Conservation (phyloP, 2,888 invertebrate genomes). For the Gibbula magus region DNA sequence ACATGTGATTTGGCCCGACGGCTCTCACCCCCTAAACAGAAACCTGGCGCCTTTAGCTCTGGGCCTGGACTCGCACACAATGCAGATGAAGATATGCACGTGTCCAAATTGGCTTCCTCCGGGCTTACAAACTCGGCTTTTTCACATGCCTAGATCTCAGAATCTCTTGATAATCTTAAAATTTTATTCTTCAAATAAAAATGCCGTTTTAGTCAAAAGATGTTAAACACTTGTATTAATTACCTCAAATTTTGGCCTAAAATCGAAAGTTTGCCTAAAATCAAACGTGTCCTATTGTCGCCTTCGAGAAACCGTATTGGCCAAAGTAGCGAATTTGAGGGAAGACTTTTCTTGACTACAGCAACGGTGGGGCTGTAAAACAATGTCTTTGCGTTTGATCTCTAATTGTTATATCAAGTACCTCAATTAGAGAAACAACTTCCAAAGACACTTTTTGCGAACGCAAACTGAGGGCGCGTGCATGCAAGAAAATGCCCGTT, state of each 20-base stretch:
- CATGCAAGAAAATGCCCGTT: not conserved
- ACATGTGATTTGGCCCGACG: too few relatives aligned
- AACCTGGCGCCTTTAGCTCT: too few relatives aligned
- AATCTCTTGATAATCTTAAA: not conserved
- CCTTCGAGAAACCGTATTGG: not conserved
- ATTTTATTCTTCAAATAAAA: slow-evolving; percentile 5
- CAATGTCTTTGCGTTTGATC: not conserved
- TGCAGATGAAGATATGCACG: not conserved
- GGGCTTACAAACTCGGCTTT: not conserved
- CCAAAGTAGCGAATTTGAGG: not conserved
- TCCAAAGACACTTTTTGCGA: not conserved
- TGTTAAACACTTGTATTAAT: slow-evolving; percentile 5
- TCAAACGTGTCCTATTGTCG: not conserved
- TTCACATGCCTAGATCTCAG: not conserved
- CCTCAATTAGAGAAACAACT: not conserved
- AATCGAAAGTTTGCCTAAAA: slow-evolving; percentile 5
- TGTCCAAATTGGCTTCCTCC: not conserved
- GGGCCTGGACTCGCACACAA: too few relatives aligned
- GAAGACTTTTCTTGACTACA: not conserved
- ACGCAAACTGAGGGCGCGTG: not conserved
- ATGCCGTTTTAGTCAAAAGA: not conserved
- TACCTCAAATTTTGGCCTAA: not conserved
- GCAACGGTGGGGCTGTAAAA: not conserved
- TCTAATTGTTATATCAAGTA: not conserved
- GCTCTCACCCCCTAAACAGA: too few relatives aligned